A percentile compares a stretch with the other conserved stretches of the same genome.
phyloP scores from a whole-genome alignment of 2,113 vertebrate species.

The Chitala chitala region DNA sequence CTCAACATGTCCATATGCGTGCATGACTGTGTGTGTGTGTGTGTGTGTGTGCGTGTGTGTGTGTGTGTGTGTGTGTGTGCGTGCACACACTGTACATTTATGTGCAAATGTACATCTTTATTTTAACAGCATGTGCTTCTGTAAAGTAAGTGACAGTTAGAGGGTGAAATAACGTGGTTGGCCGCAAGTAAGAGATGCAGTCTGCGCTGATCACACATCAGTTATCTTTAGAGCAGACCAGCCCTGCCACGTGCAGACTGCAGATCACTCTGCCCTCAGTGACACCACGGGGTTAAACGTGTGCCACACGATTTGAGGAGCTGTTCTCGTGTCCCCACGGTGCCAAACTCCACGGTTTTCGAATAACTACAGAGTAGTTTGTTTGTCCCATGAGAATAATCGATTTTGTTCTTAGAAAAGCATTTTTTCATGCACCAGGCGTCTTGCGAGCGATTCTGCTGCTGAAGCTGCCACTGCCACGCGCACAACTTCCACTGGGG shows the following conservation, averaged over 20 bases:
- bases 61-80: too few species aligned
- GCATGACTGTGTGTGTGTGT: neutral
- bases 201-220: neutral
- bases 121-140: neutral
- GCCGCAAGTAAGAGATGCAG: neutral
- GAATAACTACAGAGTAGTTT: slow-evolving; percentile 61
- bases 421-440: slow-evolving; percentile 41
- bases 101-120: too few species aligned
- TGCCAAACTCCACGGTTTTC: slow-evolving; percentile 33
- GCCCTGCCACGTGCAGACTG: neutral
- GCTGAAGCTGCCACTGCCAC: slow-evolving; percentile 36
- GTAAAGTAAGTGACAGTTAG: neutral
- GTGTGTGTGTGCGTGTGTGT: too few species aligned
- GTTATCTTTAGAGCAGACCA: neutral
- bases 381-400: slow-evolving; percentile 57
- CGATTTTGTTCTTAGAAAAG: slow-evolving; percentile 55
- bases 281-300: slow-evolving; percentile 43
- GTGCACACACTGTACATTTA: too few species aligned
- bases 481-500: slow-evolving; percentile 49
- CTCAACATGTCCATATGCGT: neutral
- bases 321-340: slow-evolving; percentile 48
- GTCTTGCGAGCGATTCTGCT: slow-evolving; percentile 56
- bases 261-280: neutral
- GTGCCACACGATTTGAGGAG: slow-evolving; percentile 28
- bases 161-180: neutral